Conservation (phyloP, 2,113 vertebrate species). For the Pseudois nayaur region DNA sequence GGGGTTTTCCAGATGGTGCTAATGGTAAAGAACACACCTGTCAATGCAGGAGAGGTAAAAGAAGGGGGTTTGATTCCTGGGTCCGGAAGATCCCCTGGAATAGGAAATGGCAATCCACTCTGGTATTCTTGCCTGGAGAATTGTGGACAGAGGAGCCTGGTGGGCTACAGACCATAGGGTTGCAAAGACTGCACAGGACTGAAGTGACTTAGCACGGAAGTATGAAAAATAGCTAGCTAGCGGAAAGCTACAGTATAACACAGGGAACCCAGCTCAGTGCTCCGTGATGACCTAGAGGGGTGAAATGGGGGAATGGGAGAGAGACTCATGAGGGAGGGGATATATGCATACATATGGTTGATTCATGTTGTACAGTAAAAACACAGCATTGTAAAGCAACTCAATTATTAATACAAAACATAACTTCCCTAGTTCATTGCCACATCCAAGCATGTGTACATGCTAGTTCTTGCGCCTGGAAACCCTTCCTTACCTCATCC, state of each 20-base stretch:
- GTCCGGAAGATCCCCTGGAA: not conserved
- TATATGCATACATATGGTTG: not conserved
- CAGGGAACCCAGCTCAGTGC: not conserved
- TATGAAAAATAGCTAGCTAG: not conserved
- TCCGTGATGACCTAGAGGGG: not conserved
- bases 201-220: not conserved
- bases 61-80: not conserved
- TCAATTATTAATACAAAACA: not conserved
- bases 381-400: not conserved
- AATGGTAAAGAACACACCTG: not conserved
- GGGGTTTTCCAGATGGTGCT: not conserved
- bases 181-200: not conserved
- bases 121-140: not conserved
- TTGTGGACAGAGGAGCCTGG: not conserved
- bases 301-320: not conserved
- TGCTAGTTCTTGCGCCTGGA: not conserved
- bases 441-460: not conserved
- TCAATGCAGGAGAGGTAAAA: not conserved
- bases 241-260: not conserved
- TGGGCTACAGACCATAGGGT: not conserved
- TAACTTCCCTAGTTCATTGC: not conserved
- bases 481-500: not conserved
- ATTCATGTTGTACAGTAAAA: not conserved
- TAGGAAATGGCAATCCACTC: not conserved
- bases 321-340: not conserved